Base-by-base conservation (phyloP, 2,888 invertebrate species). In the Hemithea aestivaria region DNA sequence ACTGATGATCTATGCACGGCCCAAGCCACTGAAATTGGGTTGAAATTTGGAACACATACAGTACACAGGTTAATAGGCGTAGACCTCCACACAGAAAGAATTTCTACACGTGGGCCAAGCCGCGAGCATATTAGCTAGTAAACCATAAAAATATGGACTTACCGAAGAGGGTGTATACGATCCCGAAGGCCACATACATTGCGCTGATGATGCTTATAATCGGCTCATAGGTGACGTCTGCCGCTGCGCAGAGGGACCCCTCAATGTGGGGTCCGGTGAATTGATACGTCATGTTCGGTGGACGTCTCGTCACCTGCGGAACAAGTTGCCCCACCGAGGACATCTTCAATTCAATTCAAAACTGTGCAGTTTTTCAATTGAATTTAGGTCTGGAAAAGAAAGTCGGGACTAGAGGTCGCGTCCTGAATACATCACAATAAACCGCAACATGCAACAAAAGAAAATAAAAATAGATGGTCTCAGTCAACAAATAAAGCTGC, bases 161-260 rank as follows among this genome's bases (percentile, higher is more conserved):
- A 94, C 95, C 96, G 71, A 94, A 92, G 51, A 95, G 89, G 47
- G 94, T 94, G 71, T 95, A 96, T 40, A 96, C 90, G 53, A 95
- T 90, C 43, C 95, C 96, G 77, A 96, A 94, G 25, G 93, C 89
- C 53, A 93, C 90, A 66, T 92, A 92, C 87, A 93, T 88, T 40
- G 91, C 7, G 28, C 38, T 33, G 7, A 33, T 88, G 41, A 91
- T 9, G 28, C 38, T 33, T 9, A 33, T 11, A n/a, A 39, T 20
- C 11, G 91, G 88, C 58, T 93, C 91, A 73, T 92, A 92, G 64
- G 90, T 88, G 60, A 89, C 87, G 67, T 91, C 89, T 36, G 90
- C 78, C 35, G 84, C 77, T 20, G 84, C 74, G 65, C 90, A 90
- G 46, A 76, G 81, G 20, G 89, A 85, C 29, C 88, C 87, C 65